Conservation (phyloP, 2,113 vertebrate species). For the Cygnus buccinator region DNA sequence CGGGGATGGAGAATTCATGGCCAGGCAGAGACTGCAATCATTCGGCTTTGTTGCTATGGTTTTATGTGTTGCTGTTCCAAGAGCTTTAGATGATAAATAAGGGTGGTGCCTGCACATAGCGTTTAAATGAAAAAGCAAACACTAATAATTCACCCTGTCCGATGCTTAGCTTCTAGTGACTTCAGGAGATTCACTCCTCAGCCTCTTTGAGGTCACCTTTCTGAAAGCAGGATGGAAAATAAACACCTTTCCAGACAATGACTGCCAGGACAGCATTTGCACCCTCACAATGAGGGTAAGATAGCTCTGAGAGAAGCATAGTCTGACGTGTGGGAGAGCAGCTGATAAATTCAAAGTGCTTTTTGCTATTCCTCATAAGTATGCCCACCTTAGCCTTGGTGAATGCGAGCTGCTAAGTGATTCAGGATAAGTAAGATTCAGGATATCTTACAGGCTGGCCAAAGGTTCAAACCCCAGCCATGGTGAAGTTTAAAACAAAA, state of each 20-base stretch:
- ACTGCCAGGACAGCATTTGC: neutral
- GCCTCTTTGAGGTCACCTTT: neutral
- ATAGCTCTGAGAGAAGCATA: neutral
- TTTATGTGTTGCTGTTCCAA: neutral
- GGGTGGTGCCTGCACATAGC: neutral
- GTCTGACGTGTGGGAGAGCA: neutral
- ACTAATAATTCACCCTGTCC: neutral
- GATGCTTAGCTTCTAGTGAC: neutral
- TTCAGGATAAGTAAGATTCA: too few species aligned
- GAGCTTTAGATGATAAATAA: neutral
- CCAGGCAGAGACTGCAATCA: neutral
- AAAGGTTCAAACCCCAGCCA: too few species aligned
- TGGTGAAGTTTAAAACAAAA: too few species aligned
- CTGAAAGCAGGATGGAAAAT: neutral
- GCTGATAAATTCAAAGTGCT: neutral
- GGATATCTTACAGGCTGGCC: too few species aligned
- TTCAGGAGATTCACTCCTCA: neutral
- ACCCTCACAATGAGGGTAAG: neutral
- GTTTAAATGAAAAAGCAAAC: neutral
- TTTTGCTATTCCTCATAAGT: neutral
- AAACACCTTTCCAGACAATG: neutral
- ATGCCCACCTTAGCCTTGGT: neutral
- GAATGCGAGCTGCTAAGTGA: neutral
- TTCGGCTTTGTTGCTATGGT: conserved; percentile 36
- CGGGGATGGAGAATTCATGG: neutral